These are phyloP conservation scores for Hippocampus abdominalis DNA, from an alignment of 2,113 vertebrate genomes.

Conservation along the genomic window DNA sequence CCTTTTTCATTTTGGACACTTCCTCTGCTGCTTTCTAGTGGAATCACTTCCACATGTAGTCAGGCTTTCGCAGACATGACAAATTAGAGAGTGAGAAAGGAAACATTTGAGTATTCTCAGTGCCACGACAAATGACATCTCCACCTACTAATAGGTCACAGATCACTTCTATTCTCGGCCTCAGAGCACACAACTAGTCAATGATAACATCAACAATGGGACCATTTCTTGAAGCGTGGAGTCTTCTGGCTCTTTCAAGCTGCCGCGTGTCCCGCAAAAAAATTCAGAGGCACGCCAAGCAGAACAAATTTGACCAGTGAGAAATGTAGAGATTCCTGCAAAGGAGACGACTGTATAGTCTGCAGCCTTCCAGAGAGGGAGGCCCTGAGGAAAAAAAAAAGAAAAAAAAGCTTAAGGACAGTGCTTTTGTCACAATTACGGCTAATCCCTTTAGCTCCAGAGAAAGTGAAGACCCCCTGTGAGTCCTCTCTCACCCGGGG, in stretches of 20 bases:
- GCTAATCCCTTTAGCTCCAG: conserved; percentile 63
- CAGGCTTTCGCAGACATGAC: conserved; percentile 24
- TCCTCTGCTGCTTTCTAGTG: conserved; percentile 9
- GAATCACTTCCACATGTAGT: conserved; percentile 27
- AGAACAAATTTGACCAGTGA: conserved; percentile 31
- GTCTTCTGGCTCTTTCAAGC: background rate
- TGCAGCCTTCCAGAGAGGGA: conserved; percentile 12
- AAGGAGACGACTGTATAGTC: conserved; percentile 30
- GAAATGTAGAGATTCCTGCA: conserved; percentile 26
- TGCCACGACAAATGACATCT: conserved; percentile 33
- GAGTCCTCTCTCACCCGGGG: conserved; percentile 22
- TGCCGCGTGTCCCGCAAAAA: background rate
- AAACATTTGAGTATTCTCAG: conserved; percentile 55
- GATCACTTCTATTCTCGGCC: conserved; percentile 37
- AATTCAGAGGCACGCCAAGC: conserved; percentile 13
- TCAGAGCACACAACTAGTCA: conserved; percentile 6
- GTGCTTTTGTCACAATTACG: conserved; percentile 62
- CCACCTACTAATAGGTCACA: conserved; percentile 41
- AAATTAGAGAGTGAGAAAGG: conserved; percentile 67
- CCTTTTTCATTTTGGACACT: conserved; percentile 8
- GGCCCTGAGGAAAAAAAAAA: conserved; percentile 1
- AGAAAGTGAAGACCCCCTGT: conserved; percentile 57
- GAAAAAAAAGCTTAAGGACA: conserved; percentile 33
- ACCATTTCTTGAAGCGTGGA: background rate
- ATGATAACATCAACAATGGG: background rate